Evolutionary conservation across 2,113 vertebrate species (phyloP).

Genomic region (Telmatochromis sp.): DNA sequence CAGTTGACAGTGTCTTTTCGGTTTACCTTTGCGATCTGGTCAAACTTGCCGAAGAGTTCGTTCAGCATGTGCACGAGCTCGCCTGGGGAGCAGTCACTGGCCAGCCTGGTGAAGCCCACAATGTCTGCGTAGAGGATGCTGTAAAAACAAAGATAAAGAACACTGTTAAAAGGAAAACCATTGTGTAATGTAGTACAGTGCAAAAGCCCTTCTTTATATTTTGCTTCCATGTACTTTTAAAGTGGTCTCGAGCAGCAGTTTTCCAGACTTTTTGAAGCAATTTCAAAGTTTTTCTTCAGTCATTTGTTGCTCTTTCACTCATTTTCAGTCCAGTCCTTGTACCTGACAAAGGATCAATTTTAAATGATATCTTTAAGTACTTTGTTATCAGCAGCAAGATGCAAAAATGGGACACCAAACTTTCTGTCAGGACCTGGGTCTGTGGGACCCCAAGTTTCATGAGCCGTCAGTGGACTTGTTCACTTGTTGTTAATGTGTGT

Average conservation of each 20-base stretch:
- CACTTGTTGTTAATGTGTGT: neutral
- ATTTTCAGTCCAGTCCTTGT: neutral
- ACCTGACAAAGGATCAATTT: neutral
- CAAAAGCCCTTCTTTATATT: accelerated
- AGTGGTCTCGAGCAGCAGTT: neutral
- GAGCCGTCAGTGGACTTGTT: neutral
- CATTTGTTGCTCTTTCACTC: neutral
- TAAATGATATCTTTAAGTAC: neutral
- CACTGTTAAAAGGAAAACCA: neutral
- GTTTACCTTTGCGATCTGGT: constrained; percentile 94
- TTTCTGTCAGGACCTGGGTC: neutral
- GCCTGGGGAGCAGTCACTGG: constrained; percentile 93
- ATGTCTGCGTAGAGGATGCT: constrained; percentile 97
- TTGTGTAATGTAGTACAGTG: neutral
- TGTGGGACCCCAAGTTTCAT: neutral
- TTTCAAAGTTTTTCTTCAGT: neutral
- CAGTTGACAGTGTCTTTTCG: neutral
- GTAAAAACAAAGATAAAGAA: neutral
- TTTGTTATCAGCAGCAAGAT: neutral
- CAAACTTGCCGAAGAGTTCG: constrained; percentile 96
- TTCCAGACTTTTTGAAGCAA: neutral
- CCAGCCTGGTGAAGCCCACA: constrained; percentile 93
- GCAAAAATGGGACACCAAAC: neutral
- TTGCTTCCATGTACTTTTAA: neutral
- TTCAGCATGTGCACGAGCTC: constrained; percentile 96